Percentiles rank a stretch among this genome's conserved stretches.
Evolutionary conservation across 2,888 invertebrate species (phyloP).

Genomic region (Xanthorhoe spadicearia): DNA sequence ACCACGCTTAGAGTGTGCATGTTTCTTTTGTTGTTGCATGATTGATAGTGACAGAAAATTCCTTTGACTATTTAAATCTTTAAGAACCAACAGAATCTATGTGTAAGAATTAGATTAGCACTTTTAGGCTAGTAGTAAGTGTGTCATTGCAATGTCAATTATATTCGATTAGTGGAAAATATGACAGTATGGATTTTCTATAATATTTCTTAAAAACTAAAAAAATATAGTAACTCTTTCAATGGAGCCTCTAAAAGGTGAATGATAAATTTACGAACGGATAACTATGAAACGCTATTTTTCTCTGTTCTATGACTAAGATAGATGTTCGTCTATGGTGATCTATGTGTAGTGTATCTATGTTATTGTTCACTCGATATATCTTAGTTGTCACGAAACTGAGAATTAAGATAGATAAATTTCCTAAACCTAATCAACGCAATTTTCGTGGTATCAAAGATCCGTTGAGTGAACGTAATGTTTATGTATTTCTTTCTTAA

Average conservation of each 20-base stretch:
- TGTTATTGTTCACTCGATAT: slow-evolving; percentile 61
- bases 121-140: slow-evolving; percentile 82
- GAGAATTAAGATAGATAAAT: not conserved
- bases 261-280: slow-evolving; percentile 50
- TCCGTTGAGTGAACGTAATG: slow-evolving; percentile 26
- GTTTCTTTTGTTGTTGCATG: slow-evolving; percentile 66
- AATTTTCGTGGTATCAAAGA: slow-evolving; percentile 8
- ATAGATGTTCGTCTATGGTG: slow-evolving; percentile 72
- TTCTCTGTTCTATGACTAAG: slow-evolving; percentile 60
- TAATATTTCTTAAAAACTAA: slow-evolving; percentile 65
- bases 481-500: slow-evolving; percentile 35
- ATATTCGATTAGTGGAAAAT: slow-evolving; percentile 81
- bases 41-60: slow-evolving; percentile 55
- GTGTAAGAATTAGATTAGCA: slow-evolving; percentile 80
- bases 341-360: slow-evolving; percentile 60
- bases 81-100: slow-evolving; percentile 75
- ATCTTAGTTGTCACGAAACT: slow-evolving; percentile 14
- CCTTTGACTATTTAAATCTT: slow-evolving; percentile 58
- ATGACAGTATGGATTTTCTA: slow-evolving; percentile 78
- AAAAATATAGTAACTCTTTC: slow-evolving; percentile 53
- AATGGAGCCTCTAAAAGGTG: slow-evolving; percentile 57
- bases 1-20: slow-evolving; percentile 73
- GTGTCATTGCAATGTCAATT: slow-evolving; percentile 84
- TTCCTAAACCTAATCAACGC: not conserved
- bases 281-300: slow-evolving; percentile 57